A percentile compares a stretch with the other conserved stretches of the same genome.
Conservation (phyloP, 1,140 invertebrate species). For the Plutomurus gul region DNA sequence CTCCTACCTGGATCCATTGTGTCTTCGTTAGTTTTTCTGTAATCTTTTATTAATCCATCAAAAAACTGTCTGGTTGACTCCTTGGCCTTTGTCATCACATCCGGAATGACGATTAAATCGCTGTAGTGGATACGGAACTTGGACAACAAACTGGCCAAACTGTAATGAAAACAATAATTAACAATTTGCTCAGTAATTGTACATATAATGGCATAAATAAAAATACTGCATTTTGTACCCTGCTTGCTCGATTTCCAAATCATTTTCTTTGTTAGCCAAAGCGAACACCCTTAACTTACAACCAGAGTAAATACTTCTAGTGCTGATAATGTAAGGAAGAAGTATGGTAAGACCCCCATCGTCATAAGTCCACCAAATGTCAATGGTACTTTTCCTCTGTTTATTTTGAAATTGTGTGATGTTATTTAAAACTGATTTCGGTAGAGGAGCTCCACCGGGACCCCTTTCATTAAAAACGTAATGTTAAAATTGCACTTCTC, state of each 20-base stretch:
- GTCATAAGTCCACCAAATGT: conserved; percentile 63
- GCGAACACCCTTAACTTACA: conserved; percentile 67
- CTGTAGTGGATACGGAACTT: conserved; percentile 69
- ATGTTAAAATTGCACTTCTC: not conserved
- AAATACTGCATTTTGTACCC: conserved; percentile 56
- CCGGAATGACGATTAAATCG: conserved; percentile 64
- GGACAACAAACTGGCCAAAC: conserved; percentile 65
- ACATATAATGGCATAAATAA: too few species aligned
- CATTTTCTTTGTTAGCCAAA: conserved; percentile 62
- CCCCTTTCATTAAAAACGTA: conserved; percentile 39
- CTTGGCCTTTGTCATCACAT: conserved; percentile 61
- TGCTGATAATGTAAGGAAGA: conserved; percentile 65
- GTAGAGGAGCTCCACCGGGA: conserved; percentile 51
- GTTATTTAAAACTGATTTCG: conserved; percentile 55
- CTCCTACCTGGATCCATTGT: conserved; percentile 43
- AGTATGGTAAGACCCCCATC: conserved; percentile 61
- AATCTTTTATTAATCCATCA: conserved; percentile 58
- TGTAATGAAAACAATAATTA: conserved; percentile 53
- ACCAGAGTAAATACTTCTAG: conserved; percentile 60
- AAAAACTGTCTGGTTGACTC: conserved; percentile 59
- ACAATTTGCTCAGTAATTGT: too few species aligned
- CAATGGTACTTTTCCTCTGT: conserved; percentile 65
- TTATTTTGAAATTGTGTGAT: conserved; percentile 68
- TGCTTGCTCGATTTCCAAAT: conserved; percentile 62
- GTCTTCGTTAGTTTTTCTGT: conserved; percentile 52